Percentiles rank a stretch among this genome's conserved stretches.
Evolutionary conservation across 2,888 invertebrate genomes (phyloP).

Genomic region (Pilophorus perplexus): DNA sequence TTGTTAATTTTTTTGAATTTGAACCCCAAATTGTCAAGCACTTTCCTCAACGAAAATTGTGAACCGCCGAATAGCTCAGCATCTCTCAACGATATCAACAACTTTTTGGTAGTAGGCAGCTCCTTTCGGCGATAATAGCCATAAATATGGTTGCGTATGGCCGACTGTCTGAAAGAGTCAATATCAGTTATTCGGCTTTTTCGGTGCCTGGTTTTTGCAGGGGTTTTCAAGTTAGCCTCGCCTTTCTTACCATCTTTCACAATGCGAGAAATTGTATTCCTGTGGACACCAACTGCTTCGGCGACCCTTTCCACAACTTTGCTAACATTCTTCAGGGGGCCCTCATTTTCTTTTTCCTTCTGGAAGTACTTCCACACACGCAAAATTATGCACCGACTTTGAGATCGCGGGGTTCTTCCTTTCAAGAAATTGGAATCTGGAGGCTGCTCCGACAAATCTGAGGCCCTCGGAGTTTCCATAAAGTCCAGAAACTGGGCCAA

Average conservation of each 20-base stretch:
- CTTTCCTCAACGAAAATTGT: background rate
- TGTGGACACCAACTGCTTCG: background rate
- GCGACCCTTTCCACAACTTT: background rate
- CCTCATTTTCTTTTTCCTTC: background rate
- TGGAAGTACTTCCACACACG: background rate
- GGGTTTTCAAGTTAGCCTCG: background rate
- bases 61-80: too few species aligned
- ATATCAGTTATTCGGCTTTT: background rate
- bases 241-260: background rate
- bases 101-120: background rate
- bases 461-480: too few species aligned
- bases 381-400: background rate
- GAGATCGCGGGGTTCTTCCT: background rate
- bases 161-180: background rate
- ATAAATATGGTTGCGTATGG: constrained; percentile 1
- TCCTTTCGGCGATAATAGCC: background rate
- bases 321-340: background rate
- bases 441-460: too few species aligned
- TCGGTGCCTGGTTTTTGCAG: background rate
- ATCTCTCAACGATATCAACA: too few species aligned
- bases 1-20: background rate
- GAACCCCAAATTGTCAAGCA: background rate
- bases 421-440: too few species aligned
- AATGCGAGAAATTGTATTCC: background rate
- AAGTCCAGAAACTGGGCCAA: too few species aligned